phyloP scores from a whole-genome alignment of 2,797 vertebrate species.

The Rhinogobio ventralis region DNA sequence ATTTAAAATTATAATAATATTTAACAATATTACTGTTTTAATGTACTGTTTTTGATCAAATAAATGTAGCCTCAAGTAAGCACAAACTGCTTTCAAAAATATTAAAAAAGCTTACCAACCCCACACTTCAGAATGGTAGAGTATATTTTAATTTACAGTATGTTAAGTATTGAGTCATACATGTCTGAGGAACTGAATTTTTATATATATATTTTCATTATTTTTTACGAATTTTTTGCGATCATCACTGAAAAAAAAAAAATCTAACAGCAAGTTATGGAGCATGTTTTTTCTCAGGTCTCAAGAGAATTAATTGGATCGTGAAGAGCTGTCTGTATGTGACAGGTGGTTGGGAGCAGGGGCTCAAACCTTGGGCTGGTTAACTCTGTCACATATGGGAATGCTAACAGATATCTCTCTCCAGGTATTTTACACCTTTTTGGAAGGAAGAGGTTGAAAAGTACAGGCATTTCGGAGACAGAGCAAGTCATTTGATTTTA shows the following conservation, averaged over 20 bases:
- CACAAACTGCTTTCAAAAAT: no score
- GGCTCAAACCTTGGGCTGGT: background rate
- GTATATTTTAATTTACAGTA: no score
- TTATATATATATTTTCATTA: no score
- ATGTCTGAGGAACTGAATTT: no score
- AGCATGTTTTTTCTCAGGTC: no score
- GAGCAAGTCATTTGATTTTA: conserved; percentile 3
- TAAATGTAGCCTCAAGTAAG: no score
- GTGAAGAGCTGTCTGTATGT: background rate
- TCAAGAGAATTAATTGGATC: background rate
- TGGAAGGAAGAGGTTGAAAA: background rate
- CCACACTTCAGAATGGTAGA: no score
- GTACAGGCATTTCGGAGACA: background rate
- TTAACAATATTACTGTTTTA: no score
- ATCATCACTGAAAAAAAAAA: background rate
- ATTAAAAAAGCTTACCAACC: no score
- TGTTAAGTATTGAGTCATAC: no score
- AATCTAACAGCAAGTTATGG: background rate
- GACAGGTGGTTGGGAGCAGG: background rate
- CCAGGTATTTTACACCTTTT: background rate
- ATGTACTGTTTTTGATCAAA: no score
- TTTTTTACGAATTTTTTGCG: background rate
- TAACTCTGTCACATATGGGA: background rate
- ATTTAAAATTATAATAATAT: no score
- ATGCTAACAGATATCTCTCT: background rate